Conservation (phyloP, 2,888 invertebrate genomes). For the Selenia dentaria region DNA sequence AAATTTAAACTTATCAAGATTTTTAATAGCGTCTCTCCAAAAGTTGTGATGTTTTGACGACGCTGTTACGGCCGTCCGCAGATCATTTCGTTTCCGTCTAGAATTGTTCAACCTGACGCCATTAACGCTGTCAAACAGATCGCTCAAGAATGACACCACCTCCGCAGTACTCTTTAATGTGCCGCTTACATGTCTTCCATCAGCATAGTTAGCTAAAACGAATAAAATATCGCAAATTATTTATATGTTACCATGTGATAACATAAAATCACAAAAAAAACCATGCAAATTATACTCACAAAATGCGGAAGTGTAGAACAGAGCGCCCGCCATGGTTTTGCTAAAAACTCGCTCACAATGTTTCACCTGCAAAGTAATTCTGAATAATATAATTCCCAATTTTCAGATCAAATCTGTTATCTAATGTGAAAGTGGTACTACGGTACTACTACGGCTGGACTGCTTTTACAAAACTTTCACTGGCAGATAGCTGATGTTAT, state of each 20-base stretch:
- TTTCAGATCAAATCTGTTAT: not conserved
- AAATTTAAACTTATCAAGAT: not conserved
- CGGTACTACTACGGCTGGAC: not conserved
- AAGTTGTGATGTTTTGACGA: not conserved
- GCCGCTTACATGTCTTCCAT: not conserved
- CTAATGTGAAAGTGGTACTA: not conserved
- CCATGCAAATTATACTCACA: not conserved
- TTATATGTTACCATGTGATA: no score
- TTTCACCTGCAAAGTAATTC: not conserved
- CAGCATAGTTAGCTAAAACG: not conserved
- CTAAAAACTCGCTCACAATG: slow-evolving; percentile 4
- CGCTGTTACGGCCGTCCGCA: not conserved
- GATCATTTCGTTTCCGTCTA: not conserved
- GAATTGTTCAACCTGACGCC: not conserved
- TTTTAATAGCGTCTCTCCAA: not conserved
- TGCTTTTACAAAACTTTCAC: no score
- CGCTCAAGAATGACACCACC: not conserved
- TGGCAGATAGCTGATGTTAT: no score
- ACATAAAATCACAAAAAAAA: no score
- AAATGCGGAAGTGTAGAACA: no score
- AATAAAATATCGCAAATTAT: no score
- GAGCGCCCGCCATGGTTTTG: slow-evolving; percentile 1
- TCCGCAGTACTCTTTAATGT: slow-evolving; percentile 1
- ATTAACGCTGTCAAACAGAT: not conserved
- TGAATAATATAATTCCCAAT: not conserved